These are phyloP conservation scores for Ciconia nigra DNA, from an alignment of 2,797 vertebrate genomes.

Conservation along the genomic window DNA sequence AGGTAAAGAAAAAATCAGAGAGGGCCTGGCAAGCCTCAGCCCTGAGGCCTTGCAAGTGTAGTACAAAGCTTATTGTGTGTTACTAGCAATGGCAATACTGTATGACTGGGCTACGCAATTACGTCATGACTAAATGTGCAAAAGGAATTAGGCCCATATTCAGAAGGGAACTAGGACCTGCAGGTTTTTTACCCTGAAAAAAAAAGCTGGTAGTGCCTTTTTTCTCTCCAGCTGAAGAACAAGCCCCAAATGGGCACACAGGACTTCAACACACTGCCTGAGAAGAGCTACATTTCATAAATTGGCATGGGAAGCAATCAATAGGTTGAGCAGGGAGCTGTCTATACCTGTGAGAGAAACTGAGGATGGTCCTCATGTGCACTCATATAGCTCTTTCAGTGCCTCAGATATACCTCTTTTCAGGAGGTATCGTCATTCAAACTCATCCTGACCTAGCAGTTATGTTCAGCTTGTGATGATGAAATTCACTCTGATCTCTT, in stretches of 20 bases:
- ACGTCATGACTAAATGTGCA: background rate
- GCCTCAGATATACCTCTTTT: too few relatives aligned
- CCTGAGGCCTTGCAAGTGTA: background rate
- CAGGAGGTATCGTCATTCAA: background rate
- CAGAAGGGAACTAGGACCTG: background rate
- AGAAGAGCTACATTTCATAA: background rate
- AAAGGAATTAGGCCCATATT: background rate
- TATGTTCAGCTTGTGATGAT: background rate
- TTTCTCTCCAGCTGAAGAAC: background rate
- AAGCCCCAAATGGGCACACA: fast-evolving
- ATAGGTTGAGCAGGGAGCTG: background rate
- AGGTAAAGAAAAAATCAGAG: background rate
- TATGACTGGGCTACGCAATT: background rate
- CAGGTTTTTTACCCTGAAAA: background rate
- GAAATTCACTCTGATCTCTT: background rate
- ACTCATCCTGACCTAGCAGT: background rate
- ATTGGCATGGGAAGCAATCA: background rate
- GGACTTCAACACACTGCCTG: background rate
- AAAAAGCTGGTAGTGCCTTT: background rate
- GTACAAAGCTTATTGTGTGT: background rate
- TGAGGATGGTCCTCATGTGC: too few relatives aligned
- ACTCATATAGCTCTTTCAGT: background rate
- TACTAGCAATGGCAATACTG: background rate
- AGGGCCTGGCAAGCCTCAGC: background rate
- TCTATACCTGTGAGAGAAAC: background rate